Percentiles rank a stretch among this genome's conserved stretches.
Evolutionary conservation across 2,888 invertebrate species (phyloP).

Genomic region (Agrochola litura): DNA sequence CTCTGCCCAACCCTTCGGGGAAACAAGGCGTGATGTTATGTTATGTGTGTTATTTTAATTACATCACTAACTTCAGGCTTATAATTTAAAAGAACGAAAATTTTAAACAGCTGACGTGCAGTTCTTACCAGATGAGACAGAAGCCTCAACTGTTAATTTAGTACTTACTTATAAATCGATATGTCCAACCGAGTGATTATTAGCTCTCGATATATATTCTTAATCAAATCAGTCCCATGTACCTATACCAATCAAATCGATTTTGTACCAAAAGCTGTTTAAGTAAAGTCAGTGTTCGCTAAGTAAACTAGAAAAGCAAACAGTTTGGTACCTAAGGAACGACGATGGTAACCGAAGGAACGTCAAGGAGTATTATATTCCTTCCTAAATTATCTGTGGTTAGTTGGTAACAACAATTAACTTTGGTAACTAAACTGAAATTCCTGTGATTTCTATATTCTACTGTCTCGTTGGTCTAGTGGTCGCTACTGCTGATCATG

Average conservation of each 20-base stretch:
- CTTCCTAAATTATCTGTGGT: conserved; percentile 11
- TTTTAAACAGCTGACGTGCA: neutral
- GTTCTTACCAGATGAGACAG: neutral
- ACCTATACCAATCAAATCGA: neutral
- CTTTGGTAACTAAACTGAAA: neutral
- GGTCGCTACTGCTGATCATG: too few species aligned
- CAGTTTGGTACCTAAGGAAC: conserved; percentile 4
- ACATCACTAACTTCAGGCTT: neutral
- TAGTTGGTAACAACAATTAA: neutral
- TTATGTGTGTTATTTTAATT: too few species aligned
- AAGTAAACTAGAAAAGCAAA: conserved; percentile 15
- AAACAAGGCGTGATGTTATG: too few species aligned
- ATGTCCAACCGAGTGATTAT: neutral
- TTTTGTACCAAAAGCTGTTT: neutral
- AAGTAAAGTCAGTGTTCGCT: neutral
- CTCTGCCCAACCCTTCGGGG: too few species aligned
- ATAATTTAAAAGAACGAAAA: neutral
- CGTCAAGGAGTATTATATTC: neutral
- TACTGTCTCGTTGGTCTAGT: too few species aligned
- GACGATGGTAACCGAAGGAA: neutral
- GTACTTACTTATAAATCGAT: neutral
- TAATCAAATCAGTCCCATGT: neutral
- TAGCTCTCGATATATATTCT: neutral
- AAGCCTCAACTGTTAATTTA: neutral
- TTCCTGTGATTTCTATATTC: neutral